Evolutionary conservation across 2,113 vertebrate genomes (phyloP).

Genomic region (Salvelinus sp.): DNA sequence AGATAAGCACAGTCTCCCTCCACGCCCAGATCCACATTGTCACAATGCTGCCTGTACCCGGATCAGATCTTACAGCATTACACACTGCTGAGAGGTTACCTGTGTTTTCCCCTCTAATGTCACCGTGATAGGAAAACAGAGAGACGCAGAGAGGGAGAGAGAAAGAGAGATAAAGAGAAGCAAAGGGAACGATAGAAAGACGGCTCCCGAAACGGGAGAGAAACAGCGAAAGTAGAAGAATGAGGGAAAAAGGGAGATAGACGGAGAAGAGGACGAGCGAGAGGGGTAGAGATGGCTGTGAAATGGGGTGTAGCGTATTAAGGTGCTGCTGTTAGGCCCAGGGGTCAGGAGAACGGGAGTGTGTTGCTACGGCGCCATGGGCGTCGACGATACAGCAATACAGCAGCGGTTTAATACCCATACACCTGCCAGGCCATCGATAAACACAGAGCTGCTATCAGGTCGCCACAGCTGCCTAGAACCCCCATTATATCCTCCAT

Average conservation of each 20-base stretch:
- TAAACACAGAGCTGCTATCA: slow-evolving; percentile 75
- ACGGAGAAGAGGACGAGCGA: slow-evolving; percentile 48
- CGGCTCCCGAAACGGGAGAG: slow-evolving; percentile 34
- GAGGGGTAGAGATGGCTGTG: slow-evolving; percentile 60
- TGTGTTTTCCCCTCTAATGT: slow-evolving; percentile 70
- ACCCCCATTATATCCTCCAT: slow-evolving; percentile 37
- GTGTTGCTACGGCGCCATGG: slow-evolving; percentile 68
- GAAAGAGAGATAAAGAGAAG: slow-evolving; percentile 45
- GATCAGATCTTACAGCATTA: no score
- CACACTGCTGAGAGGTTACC: slow-evolving; percentile 75
- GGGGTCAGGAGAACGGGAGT: slow-evolving; percentile 64
- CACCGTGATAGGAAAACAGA: slow-evolving; percentile 50
- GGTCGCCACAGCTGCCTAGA: slow-evolving; percentile 68
- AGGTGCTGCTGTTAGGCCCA: slow-evolving; percentile 45
- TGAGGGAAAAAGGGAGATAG: slow-evolving; percentile 44
- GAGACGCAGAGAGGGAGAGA: slow-evolving; percentile 16
- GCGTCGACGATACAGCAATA: slow-evolving; percentile 58
- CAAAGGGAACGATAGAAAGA: slow-evolving; percentile 28
- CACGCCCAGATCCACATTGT: no score
- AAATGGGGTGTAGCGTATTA: slow-evolving; percentile 74
- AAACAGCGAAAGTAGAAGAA: slow-evolving; percentile 52
- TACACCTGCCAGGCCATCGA: slow-evolving; percentile 70
- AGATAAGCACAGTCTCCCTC: no score
- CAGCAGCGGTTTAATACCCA: slow-evolving; percentile 63
- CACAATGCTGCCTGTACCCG: no score